Conservation (phyloP, 2,888 invertebrate species). For the Caenorhabditis sp. region DNA sequence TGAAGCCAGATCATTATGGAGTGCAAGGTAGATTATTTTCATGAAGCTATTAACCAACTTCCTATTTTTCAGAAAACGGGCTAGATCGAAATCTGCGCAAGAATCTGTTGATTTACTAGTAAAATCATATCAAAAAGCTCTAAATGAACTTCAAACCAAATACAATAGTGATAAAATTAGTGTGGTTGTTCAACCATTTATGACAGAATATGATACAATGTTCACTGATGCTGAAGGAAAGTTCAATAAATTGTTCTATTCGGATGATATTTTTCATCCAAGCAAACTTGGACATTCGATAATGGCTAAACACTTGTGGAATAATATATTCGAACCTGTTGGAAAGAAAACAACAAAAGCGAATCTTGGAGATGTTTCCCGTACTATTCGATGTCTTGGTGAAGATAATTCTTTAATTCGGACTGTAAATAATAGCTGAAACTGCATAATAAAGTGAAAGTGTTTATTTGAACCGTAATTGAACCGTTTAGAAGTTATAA, state of each 20-base stretch:
- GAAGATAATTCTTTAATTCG: neutral
- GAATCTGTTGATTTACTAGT: constrained; percentile 8
- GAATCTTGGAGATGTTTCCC: constrained; percentile 24
- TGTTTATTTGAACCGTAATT: neutral
- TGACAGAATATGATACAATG: constrained; percentile 13
- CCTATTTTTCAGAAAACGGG: constrained; percentile 9
- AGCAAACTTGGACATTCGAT: constrained; percentile 56
- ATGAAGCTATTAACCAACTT: no score
- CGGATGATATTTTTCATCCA: constrained; percentile 59
- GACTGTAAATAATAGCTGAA: neutral
- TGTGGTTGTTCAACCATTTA: constrained; percentile 33
- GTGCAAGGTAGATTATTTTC: constrained; percentile 24
- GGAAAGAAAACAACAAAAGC: constrained; percentile 51
- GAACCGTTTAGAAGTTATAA: neutral
- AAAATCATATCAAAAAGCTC: neutral
- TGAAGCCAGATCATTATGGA: constrained; percentile 34
- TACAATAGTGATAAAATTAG: constrained; percentile 17
- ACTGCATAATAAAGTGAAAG: no score
- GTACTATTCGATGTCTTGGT: neutral
- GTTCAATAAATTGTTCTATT: constrained; percentile 48
- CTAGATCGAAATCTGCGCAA: constrained; percentile 7
- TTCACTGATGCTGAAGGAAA: constrained; percentile 17
- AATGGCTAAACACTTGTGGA: constrained; percentile 53
- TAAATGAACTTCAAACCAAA: constrained; percentile 32
- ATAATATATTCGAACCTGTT: constrained; percentile 56